Conservation (phyloP, 2,113 vertebrate genomes). For the Rhineura floridana region DNA sequence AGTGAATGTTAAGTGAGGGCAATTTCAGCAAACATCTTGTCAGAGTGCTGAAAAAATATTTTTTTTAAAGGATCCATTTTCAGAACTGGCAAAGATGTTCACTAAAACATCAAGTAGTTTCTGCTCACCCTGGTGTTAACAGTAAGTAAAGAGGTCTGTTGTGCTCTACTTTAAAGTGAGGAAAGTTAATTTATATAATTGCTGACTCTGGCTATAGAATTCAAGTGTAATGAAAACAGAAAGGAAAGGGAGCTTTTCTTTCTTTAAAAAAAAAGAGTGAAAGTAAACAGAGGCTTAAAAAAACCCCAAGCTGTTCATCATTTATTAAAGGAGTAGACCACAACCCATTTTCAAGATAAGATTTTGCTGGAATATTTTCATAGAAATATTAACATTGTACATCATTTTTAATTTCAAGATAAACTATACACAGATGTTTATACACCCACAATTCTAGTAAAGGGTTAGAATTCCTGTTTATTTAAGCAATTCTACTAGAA, state of each 20-base stretch:
- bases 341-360: background rate
- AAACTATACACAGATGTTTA: background rate
- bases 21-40: background rate
- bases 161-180: too few relatives aligned
- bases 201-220: background rate
- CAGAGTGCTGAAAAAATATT: background rate
- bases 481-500: conserved; percentile 18
- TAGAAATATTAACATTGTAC: background rate
- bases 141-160: background rate
- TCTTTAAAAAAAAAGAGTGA: background rate
- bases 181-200: background rate
- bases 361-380: background rate
- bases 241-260: background rate
- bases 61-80: background rate
- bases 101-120: too few relatives aligned
- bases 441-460: background rate
- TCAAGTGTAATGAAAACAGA: background rate
- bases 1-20: background rate
- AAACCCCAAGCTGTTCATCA: background rate
- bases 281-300: background rate
- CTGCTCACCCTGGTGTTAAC: background rate
- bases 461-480: background rate
- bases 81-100: background rate
- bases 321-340: background rate
- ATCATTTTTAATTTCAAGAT: background rate